Conservation (phyloP, 1,140 invertebrate species). For the Berghia stephanieae region DNA sequence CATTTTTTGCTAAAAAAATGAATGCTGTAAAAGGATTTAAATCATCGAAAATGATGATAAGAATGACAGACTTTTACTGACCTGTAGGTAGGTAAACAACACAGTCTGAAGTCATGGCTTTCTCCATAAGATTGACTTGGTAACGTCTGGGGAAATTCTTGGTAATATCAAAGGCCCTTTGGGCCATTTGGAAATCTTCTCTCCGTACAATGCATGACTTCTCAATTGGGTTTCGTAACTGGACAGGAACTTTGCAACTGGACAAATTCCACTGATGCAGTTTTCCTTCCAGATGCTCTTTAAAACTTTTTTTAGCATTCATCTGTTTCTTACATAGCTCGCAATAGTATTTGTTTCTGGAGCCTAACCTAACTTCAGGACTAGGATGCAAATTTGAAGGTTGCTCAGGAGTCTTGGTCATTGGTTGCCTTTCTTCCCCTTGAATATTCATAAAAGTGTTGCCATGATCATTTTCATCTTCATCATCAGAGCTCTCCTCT, state of each 20-base stretch:
- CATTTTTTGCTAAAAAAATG: too few species aligned
- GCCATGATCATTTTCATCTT: background rate
- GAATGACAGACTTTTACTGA: conserved; percentile 28
- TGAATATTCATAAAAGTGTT: background rate
- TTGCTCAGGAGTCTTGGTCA: background rate
- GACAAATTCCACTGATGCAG: conserved; percentile 44
- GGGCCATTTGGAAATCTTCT: background rate
- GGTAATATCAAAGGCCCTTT: conserved; percentile 18
- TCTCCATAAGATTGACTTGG: conserved; percentile 56
- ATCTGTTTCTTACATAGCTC: conserved; percentile 45
- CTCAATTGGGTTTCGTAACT: conserved; percentile 31
- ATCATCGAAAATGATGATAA: background rate
- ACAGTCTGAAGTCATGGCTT: conserved; percentile 48
- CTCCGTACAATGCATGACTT: conserved; percentile 12
- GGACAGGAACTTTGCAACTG: conserved; percentile 36
- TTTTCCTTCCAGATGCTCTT: conserved; percentile 43
- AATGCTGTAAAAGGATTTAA: background rate
- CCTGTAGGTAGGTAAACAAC: conserved; percentile 63
- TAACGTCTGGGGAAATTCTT: conserved; percentile 49
- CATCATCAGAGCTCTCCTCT: background rate
- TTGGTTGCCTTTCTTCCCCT: background rate
- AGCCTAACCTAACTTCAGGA: background rate
- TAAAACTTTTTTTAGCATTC: conserved; percentile 47
- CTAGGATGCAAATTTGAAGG: background rate
- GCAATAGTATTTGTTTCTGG: conserved; percentile 44